A percentile compares a stretch with the other conserved stretches of the same genome.
These are phyloP conservation scores for Exaiptasia diaphana DNA, from an alignment of 64 coral and sea anemone species.

Conservation along the genomic window DNA sequence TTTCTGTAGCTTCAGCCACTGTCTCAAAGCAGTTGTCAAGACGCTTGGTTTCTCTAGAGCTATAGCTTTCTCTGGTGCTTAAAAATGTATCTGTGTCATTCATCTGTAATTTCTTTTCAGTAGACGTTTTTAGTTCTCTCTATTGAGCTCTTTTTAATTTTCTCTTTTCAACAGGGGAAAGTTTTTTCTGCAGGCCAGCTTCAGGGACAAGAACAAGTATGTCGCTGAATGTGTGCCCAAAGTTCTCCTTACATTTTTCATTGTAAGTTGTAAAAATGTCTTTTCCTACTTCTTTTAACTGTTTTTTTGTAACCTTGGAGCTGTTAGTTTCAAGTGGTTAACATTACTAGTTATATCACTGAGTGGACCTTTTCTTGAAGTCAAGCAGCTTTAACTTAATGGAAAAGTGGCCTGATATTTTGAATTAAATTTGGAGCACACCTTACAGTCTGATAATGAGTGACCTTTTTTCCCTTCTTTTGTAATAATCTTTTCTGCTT, in stretches of 20 bases:
- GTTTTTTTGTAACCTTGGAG: background rate
- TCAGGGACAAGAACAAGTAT: slow-evolving; percentile 21
- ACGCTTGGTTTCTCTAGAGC: background rate
- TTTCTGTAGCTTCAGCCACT: background rate
- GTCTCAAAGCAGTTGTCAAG: slow-evolving; percentile 26
- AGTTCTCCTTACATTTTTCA: slow-evolving; percentile 46
- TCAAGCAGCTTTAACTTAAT: background rate
- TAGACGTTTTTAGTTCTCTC: background rate
- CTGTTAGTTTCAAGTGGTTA: background rate
- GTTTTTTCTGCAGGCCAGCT: slow-evolving; percentile 18
- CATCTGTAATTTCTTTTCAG: background rate
- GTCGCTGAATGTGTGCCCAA: slow-evolving; percentile 4
- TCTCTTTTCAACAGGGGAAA: slow-evolving; percentile 53
- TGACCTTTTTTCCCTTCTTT: slow-evolving; percentile 9
- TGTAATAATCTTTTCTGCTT: background rate
- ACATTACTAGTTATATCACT: background rate
- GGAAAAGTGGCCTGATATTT: background rate
- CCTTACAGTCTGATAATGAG: background rate
- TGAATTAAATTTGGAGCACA: background rate
- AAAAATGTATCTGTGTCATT: slow-evolving; percentile 20
- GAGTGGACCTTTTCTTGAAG: background rate
- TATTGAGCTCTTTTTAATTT: background rate
- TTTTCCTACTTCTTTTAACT: slow-evolving; percentile 18
- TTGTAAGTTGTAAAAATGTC: slow-evolving; percentile 46
- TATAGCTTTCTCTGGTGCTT: slow-evolving; percentile 27